Evolutionary conservation across 2,113 vertebrate species (phyloP), one percentile per base, ranked within the genome.

Genomic region (Camelus dromedarius): DNA sequence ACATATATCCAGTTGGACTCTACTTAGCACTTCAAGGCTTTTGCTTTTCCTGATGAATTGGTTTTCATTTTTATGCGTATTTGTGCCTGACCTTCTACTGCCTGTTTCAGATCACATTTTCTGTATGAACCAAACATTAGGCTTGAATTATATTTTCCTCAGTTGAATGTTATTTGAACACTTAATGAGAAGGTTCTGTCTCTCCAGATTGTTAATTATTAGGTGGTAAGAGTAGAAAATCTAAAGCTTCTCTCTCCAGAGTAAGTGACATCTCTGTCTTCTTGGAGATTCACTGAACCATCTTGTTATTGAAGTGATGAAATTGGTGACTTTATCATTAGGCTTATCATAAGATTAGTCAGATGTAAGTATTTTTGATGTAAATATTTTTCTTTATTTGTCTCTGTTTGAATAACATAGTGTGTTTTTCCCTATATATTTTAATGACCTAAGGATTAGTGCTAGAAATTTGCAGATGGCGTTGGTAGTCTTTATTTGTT

Each of bases 351-450:
- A 90, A 90, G 50, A 69, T 91, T 76, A 96, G n/a, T 90, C 70
- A 97, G 89, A 38, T 42, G 38, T 42, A 42, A 42, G 38, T 42
- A 42, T 11, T 92, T 93, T 73, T 32, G 7, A 96, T 89, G 56
- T 89, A 93, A 97, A 91, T 84, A 91, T 92, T 95, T 96, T 92
- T 83, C 48, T 69, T 92, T 73, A 66, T 46, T 82, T 84, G 22
- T 93, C 32, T 91, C n/a, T 72, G 56, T 87, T 93, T 77, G n/a
- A 91, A 82, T 52, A 87, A 82, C 79, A 22, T 54, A 89, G 7
- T 50, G 46, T 86, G 15, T 52, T 90, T 56, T 50, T 7, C n/a
- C 6, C 18, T 18, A 30, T 85, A 73, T 91, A 66, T 69, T 95
- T 96, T 67, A 89, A 76, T 91, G n/a, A 93, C 72, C 13, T 75